Evolutionary conservation across 2,797 vertebrate genomes (phyloP).

Genomic region (Pteronotus mesoamericanus): DNA sequence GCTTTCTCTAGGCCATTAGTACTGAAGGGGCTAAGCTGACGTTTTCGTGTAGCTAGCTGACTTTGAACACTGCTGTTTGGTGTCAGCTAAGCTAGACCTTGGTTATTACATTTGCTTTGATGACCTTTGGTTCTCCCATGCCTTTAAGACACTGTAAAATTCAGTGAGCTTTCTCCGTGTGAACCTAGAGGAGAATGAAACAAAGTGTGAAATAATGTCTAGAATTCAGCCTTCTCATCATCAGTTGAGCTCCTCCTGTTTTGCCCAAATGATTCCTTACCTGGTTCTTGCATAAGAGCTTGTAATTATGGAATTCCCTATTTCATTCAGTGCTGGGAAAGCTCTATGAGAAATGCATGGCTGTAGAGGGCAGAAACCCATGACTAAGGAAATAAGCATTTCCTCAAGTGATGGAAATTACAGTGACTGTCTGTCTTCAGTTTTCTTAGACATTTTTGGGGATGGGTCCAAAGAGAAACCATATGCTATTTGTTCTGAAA

Average conservation of each 20-base stretch:
- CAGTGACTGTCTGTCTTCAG: not conserved
- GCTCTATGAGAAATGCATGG: not conserved
- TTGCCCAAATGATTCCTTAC: not conserved
- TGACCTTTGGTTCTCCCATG: not conserved
- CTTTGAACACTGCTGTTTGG: not conserved
- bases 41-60: not conserved
- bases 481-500: not conserved
- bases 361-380: not conserved
- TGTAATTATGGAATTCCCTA: not conserved
- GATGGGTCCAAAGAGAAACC: not conserved
- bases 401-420: conserved; percentile 31
- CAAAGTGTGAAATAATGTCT: not conserved
- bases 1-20: too few relatives aligned
- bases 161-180: not conserved
- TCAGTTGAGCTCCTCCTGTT: not conserved
- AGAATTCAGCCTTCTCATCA: not conserved
- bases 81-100: not conserved
- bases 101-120: not conserved
- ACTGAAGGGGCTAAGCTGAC: too few relatives aligned
- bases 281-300: not conserved
- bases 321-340: not conserved
- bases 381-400: conserved; percentile 18
- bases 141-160: not conserved
- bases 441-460: not conserved
- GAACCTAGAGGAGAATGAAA: not conserved